Evolutionary conservation across 2,797 vertebrate genomes (phyloP).

Genomic region (Ceyx erithaca): DNA sequence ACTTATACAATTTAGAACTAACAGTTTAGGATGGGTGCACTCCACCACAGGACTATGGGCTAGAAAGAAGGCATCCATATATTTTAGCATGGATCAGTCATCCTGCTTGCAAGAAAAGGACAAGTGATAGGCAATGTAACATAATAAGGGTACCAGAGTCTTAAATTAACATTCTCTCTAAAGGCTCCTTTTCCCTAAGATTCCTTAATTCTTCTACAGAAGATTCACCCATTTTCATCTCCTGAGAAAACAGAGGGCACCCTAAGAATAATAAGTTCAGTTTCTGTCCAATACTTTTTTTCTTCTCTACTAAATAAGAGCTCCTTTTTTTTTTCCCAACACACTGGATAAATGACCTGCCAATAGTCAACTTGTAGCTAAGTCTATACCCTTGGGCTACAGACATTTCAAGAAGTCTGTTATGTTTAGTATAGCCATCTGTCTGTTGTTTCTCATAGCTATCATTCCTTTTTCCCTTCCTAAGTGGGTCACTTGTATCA

Average conservation of each 20-base stretch:
- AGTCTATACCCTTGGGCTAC: neutral
- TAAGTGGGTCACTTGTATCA: neutral
- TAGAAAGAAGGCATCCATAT: neutral
- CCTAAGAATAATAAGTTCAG: neutral
- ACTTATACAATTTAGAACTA: neutral
- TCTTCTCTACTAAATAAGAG: neutral
- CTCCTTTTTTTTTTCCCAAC: neutral
- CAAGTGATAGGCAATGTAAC: neutral
- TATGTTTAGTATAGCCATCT: neutral
- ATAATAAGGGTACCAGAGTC: neutral
- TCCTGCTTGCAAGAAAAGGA: neutral
- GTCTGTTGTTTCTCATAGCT: neutral
- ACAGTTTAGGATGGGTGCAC: neutral
- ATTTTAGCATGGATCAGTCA: neutral
- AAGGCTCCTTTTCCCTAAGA: neutral
- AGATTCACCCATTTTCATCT: neutral
- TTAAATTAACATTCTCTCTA: neutral
- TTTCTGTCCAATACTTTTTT: neutral
- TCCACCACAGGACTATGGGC: neutral
- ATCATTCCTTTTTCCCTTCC: neutral
- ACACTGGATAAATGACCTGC: neutral
- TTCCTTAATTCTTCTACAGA: neutral
- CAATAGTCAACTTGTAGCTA: neutral
- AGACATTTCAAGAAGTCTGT: neutral
- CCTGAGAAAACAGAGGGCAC: neutral